These are phyloP conservation scores for Falco columbarius DNA, from an alignment of 2,797 vertebrate species.

Conservation along the genomic window DNA sequence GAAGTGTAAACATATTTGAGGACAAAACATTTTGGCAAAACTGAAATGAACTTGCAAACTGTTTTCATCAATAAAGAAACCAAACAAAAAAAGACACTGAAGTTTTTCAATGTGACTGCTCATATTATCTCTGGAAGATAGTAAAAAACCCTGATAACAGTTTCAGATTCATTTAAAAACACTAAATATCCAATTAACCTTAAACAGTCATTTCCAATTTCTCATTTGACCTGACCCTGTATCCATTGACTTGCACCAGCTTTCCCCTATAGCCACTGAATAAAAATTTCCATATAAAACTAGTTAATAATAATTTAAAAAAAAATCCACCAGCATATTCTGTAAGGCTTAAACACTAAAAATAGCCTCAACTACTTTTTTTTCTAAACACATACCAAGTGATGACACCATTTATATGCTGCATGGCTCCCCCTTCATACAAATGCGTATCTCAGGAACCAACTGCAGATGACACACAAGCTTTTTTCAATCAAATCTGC, in stretches of 20 bases:
- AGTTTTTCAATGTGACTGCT: neutral
- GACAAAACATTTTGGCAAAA: neutral
- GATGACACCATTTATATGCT: constrained; percentile 36
- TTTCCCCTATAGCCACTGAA: neutral
- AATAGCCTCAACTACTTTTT: constrained; percentile 65
- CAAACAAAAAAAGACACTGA: neutral
- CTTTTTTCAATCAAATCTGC: constrained; percentile 72
- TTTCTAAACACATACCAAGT: constrained; percentile 39
- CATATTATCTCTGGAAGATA: neutral
- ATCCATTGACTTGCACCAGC: neutral
- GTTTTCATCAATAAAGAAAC: neutral
- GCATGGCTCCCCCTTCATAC: constrained; percentile 12
- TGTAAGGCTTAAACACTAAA: constrained; percentile 32
- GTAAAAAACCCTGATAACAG: neutral
- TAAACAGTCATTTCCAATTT: neutral
- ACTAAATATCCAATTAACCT: neutral
- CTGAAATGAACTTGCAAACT: too few species aligned
- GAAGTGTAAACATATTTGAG: neutral
- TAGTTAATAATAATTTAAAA: neutral
- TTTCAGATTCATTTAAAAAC: neutral
- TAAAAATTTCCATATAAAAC: neutral
- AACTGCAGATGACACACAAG: constrained; percentile 62
- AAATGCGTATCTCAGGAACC: constrained; percentile 36
- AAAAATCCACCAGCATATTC: neutral
- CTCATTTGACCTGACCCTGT: neutral